These are phyloP conservation scores for Fabriciana adippe DNA, from an alignment of 2,888 invertebrate species.

Conservation along the genomic window DNA sequence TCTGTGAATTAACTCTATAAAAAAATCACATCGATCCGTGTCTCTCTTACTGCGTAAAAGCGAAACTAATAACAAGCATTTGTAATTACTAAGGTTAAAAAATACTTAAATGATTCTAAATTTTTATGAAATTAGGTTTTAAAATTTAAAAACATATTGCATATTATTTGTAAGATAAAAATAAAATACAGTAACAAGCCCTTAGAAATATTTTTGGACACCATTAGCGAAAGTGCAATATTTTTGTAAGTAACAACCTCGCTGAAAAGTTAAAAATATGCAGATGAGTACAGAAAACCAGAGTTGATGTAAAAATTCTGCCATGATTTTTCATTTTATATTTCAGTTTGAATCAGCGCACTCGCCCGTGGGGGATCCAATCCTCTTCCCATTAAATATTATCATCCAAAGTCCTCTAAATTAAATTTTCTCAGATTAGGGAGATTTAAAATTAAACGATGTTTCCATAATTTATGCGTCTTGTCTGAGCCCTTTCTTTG, in stretches of 20 bases:
- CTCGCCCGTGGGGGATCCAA: constrained; percentile 34
- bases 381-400: constrained; percentile 39
- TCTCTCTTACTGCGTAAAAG: too few relatives aligned
- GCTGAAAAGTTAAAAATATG: constrained; percentile 18
- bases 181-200: constrained; percentile 8
- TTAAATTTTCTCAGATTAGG: constrained; percentile 18
- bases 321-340: constrained; percentile 14
- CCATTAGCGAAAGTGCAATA: constrained; percentile 21
- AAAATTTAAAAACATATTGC: too few relatives aligned
- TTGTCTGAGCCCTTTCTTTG: neutral
- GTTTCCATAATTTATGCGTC: neutral
- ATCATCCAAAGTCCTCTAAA: constrained; percentile 26
- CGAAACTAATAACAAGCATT: too few relatives aligned
- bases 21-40: too few relatives aligned
- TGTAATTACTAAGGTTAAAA: too few relatives aligned
- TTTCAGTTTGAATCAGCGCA: constrained; percentile 29
- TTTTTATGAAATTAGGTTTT: too few relatives aligned
- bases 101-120: too few relatives aligned
- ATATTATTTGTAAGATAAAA: neutral
- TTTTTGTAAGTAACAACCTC: constrained; percentile 13
- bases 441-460: constrained; percentile 12
- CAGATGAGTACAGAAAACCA: constrained; percentile 10
- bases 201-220: constrained; percentile 14
- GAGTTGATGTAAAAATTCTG: constrained; percentile 17
- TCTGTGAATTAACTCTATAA: too few relatives aligned